Evolutionary conservation across 2,888 invertebrate species (phyloP), one percentile per base, ranked within the genome.

Genomic region (Meteorus cinctellus): DNA sequence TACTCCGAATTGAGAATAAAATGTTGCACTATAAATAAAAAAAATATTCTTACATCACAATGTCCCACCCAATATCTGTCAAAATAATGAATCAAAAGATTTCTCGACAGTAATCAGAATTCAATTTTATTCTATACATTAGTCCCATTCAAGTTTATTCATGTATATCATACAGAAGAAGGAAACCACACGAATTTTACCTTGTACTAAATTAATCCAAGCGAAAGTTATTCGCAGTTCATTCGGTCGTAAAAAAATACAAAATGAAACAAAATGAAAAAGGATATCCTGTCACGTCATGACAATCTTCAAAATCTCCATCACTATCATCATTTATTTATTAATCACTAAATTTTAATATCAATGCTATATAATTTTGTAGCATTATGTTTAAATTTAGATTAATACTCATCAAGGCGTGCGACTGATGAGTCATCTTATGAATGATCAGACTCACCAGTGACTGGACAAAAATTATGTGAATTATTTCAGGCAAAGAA

Each of bases 171-270:
- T 24, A 55, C 55, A 41, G 41, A 65, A 36, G 36, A 10, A n/a
- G 36, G 19, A 65, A 63, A 36, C 65, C n/a, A 4, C 65, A 65
- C 41, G 41, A 65, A 65, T n/a, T 65, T 65, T 41, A 24, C 85
- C 86, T 87, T 86, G 86, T 82, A 79, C 84, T 84, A 83, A 83
- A 85, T 86, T 74, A 72, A 48, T 65, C 75, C 72, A 80, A 81
- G 77, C 84, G 83, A 84, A 85, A 83, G 84, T 81, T 67, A 78
- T 60, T 72, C 72, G 70, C 67, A 45, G 72, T 67, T 72, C 74
- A 62, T 75, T 72, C 59, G 19, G 14, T 65, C 12, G 4, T 19
- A 29, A 31, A 16, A 31, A 78, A 62, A 14, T 10, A 79, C 76
- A 70, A 78, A n/a, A 55, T 1, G 19, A 55, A 55, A 48, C n/a